Base-by-base conservation (phyloP, 2,113 vertebrate species). In the Eidolon helvum region DNA sequence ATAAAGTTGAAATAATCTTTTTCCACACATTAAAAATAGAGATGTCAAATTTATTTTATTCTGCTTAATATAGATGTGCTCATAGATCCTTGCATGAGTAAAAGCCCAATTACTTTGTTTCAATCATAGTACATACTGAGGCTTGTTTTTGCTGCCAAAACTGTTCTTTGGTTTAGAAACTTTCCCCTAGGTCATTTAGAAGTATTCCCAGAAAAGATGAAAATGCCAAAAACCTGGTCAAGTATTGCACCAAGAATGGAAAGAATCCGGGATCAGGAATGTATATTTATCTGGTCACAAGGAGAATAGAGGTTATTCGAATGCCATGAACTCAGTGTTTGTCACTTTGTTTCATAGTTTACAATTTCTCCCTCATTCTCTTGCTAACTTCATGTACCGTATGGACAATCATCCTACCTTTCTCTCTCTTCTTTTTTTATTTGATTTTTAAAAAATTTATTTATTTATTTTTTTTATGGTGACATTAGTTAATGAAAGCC, bases 121-220 rank as follows among this genome's bases (percentile, higher is more conserved):
- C 91, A 75, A 85, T 96, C 82, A 93, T 92, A 96, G 96, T 96
- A 92, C 82, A 96, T 79, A 90, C 68, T 79, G 61, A 97, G 97
- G 96, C 91, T 97, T 95, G 45, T 85, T 91, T 95, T 83, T 97
- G 63, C 95, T 96, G 94, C 91, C 91, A 75, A 94, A 94, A 90
- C 84, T 89, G 53, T 94, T 96, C 95, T 95, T 93, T 97, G 96
- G 93, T 96, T 98, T 98, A 97, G 94, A 97, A 97, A 98, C 82
- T 96, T 98, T 91, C 89, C 91, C 89, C 89, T 93, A 85, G 94
- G 71, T 90, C 93, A 98, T 85, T 96, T 89, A 95, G 93, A 96
- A 96, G 53, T 93, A 97, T 97, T 98, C 91, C 87, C 96, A 97
- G 95, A 98, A 98, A 97, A 97, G 90, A 96, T 55, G 87, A 94